Evolutionary conservation across 1,140 invertebrate genomes (phyloP).

Genomic region (Calephelis nemesis): DNA sequence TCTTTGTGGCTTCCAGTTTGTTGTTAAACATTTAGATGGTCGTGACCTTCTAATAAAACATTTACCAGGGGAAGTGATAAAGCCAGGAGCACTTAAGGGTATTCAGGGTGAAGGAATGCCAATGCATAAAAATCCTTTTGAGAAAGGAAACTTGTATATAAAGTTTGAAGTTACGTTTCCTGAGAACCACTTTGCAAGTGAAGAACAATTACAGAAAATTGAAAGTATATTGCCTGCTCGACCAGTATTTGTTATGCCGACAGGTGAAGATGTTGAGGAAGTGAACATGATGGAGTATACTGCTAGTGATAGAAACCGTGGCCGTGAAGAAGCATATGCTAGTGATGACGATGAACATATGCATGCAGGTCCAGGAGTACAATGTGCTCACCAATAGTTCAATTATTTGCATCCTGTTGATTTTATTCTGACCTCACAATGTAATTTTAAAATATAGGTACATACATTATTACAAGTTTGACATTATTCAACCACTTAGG

Average conservation of each 20-base stretch:
- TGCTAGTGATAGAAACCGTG: constrained; percentile 72
- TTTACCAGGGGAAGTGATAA: constrained; percentile 86
- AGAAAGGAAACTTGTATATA: constrained; percentile 93
- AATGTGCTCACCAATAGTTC: constrained; percentile 86
- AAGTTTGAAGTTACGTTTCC: constrained; percentile 93
- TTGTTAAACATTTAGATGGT: constrained; percentile 92
- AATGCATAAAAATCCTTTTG: constrained; percentile 88
- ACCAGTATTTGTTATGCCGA: constrained; percentile 83
- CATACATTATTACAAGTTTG: constrained; percentile 28
- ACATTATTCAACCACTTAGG: constrained; percentile 12
- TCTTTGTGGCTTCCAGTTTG: constrained; percentile 92
- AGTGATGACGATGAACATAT: constrained; percentile 84
- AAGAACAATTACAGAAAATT: constrained; percentile 84
- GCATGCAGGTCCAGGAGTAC: constrained; percentile 80
- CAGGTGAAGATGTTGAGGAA: constrained; percentile 89
- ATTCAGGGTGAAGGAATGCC: constrained; percentile 96
- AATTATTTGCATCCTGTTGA: constrained; percentile 50
- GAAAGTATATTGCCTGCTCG: constrained; percentile 86
- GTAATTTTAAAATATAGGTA: constrained; percentile 63
- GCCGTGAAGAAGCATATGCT: constrained; percentile 83
- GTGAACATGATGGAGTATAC: constrained; percentile 90
- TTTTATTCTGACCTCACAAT: constrained; percentile 66
- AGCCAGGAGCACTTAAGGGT: constrained; percentile 89
- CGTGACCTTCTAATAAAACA: constrained; percentile 87
- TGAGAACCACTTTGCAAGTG: constrained; percentile 86